Conservation (phyloP, 2,113 vertebrate species). For the Epinephelus cyanopodus region DNA sequence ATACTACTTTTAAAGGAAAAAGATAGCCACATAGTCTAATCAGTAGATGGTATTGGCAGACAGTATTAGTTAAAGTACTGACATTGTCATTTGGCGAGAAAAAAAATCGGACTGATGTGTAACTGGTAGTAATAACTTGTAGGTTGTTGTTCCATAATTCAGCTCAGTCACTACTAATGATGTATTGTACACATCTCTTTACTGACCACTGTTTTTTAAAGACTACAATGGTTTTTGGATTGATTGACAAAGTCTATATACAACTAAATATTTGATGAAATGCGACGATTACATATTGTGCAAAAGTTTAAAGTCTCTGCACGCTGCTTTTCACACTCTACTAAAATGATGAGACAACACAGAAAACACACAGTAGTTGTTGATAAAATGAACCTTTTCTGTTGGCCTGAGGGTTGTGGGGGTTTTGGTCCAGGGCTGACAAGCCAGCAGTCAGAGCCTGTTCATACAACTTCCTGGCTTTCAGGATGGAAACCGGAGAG, state of each 20-base stretch:
- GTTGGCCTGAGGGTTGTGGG: slow-evolving; percentile 1
- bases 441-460: slow-evolving; percentile 80
- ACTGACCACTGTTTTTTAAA: too few relatives aligned
- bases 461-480: slow-evolving; percentile 91
- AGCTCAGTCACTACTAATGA: neutral
- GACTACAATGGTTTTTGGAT: neutral
- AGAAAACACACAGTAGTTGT: neutral
- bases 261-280: neutral
- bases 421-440: slow-evolving; percentile 46
- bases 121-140: neutral
- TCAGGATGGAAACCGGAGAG: slow-evolving; percentile 86
- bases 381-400: slow-evolving; percentile 55
- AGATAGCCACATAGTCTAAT: neutral
- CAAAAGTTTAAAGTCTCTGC: neutral
- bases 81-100: neutral
- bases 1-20: neutral
- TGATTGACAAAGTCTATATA: neutral
- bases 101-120: neutral
- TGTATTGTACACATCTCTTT: neutral
- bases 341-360: neutral
- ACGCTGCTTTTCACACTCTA: neutral
- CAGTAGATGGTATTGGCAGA: neutral
- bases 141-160: neutral
- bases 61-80: too few relatives aligned
- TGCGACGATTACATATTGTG: neutral